Conservation (phyloP, 2,888 invertebrate species). For the Geophilus truncorum region DNA sequence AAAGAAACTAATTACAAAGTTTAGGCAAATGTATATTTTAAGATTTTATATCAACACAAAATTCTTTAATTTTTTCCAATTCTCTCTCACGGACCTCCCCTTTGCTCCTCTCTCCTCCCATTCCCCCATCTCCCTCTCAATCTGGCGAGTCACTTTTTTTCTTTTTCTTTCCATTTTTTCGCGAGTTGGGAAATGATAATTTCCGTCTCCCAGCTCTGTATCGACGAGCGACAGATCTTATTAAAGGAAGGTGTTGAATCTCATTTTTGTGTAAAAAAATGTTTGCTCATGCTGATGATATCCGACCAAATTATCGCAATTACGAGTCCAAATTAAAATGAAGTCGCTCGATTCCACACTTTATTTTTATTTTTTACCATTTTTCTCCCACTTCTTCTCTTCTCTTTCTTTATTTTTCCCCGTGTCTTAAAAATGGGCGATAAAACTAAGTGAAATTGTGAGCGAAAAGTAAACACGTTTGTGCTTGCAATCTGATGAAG, state of each 20-base stretch:
- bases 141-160: not conserved
- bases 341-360: not conserved
- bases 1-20: conserved; percentile 11
- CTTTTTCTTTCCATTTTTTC: not conserved
- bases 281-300: conserved; percentile 32
- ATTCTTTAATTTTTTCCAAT: not conserved
- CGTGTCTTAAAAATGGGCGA: not conserved
- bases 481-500: not conserved
- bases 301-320: conserved; percentile 33
- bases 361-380: not conserved
- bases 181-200: not conserved
- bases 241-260: conserved; percentile 20
- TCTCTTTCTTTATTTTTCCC: not conserved
- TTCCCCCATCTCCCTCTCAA: no score
- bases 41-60: not conserved
- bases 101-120: no score
- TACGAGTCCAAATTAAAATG: conserved; percentile 33
- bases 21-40: not conserved
- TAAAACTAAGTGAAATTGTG: conserved; percentile 11
- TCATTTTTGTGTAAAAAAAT: conserved; percentile 10
- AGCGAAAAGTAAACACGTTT: conserved; percentile 2
- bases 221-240: conserved; percentile 20
- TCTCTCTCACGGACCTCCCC: no score
- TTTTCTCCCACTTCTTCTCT: not conserved
- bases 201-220: not conserved